Evolutionary conservation across 2,888 invertebrate species (phyloP), one percentile per base, ranked within the genome.

Genomic region (Xestia c-nigrum): DNA sequence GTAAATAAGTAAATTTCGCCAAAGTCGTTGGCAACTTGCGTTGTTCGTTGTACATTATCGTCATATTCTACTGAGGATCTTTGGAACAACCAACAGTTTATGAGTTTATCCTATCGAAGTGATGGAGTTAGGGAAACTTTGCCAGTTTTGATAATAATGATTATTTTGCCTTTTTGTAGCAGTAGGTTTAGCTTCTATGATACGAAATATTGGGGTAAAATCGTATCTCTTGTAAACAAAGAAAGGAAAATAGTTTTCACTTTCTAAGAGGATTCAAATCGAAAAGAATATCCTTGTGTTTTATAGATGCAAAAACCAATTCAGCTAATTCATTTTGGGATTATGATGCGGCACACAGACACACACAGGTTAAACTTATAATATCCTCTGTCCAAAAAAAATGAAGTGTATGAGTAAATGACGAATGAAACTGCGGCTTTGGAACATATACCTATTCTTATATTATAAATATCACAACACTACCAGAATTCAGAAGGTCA

Each of bases 41-140:
- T 72, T 80, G 72, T 84, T 85, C 74, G 59, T 69, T 82, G 82
- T 85, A 79, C 74, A 79, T 82, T 85, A 82, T 73, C 65, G 76
- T 83, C 46, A 52, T 77, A 72, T 71, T 72, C 70, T 47, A 65
- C 66, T 64, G 52, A 65, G 31, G 63, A 76, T 76, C 75, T 74
- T 31, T 12, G 47, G 24, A 70, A 59, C 74, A 79, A 61, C 64
- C 65, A 78, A 64, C 65, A 83, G 63, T 79, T 80, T 80, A 79
- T 80, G 70, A 72, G 64, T 68, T 69, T 83, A 64, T 52, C 57
- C 71, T 76, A 78, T 74, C 63, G 66, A 71, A 64, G 55, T 57
- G 77, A 80, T 84, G 38, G 46, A 76, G 67, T 74, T 74, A 19
- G 21, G 55, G 1, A 55, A 84, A 83, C 71, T 83, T 79, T n/a